These are phyloP conservation scores for Ctenopoma multispine DNA, from an alignment of 2,797 vertebrate species.

Conservation along the genomic window DNA sequence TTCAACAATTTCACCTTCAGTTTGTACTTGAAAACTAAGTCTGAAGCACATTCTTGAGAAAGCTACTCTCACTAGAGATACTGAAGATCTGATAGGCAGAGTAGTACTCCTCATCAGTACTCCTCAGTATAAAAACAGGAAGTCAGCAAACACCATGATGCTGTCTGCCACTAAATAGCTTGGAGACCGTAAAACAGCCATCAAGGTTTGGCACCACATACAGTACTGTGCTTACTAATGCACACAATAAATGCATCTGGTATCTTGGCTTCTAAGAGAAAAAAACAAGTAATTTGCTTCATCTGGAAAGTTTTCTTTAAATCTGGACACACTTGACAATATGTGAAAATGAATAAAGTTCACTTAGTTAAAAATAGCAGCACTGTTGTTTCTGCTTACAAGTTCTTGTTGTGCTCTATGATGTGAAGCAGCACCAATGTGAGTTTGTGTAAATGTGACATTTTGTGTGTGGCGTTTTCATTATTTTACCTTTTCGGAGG, in stretches of 20 bases:
- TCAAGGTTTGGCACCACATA: not conserved
- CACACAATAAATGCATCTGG: no score
- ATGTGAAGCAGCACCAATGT: not conserved
- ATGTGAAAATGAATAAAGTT: not conserved
- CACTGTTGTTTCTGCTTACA: not conserved
- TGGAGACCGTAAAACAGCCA: not conserved
- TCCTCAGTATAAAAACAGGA: not conserved
- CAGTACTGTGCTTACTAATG: not conserved
- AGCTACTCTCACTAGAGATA: no score
- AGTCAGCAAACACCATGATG: not conserved
- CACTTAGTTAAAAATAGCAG: not conserved
- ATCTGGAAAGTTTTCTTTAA: not conserved
- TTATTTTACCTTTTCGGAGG: conserved; percentile 88
- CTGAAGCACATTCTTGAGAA: no score
- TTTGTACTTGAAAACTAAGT: no score
- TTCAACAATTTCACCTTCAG: no score
- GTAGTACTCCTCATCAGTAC: not conserved
- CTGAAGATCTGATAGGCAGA: no score
- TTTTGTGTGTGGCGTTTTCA: not conserved
- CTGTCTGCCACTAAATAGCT: not conserved
- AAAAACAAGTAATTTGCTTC: not conserved
- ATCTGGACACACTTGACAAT: not conserved
- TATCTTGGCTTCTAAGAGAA: no score
- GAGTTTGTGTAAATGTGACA: not conserved
- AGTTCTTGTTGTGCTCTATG: not conserved